A percentile compares a stretch with the other conserved stretches of the same genome.
phyloP scores from a whole-genome alignment of 2,113 vertebrate genomes.

The Notarius lentiginosus region DNA sequence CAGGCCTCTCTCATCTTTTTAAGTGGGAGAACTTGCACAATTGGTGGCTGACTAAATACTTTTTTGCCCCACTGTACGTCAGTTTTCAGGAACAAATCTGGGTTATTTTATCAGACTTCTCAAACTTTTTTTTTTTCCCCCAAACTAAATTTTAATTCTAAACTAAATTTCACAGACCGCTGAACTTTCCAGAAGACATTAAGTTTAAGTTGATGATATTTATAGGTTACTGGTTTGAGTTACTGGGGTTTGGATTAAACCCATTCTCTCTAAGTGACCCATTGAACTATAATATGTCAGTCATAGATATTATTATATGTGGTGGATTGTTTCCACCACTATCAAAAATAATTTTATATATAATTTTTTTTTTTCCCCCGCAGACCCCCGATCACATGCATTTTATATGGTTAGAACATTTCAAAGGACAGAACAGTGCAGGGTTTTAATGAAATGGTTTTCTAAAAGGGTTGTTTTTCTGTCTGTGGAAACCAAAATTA shows the following conservation, averaged over 20 bases:
- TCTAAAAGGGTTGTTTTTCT: constrained; percentile 7
- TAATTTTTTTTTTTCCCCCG: too few relatives aligned
- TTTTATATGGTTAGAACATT: background rate
- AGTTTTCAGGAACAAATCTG: too few relatives aligned
- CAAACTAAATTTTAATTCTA: background rate
- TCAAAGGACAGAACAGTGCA: background rate
- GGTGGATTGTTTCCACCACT: too few relatives aligned
- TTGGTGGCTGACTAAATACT: too few relatives aligned
- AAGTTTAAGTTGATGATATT: background rate
- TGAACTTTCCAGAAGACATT: background rate
- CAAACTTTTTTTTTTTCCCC: background rate
- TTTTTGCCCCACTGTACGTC: too few relatives aligned
- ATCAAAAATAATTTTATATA: too few relatives aligned
- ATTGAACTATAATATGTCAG: background rate
- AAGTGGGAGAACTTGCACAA: too few relatives aligned
- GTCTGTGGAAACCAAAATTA: background rate
- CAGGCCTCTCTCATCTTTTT: too few relatives aligned
- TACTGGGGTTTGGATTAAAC: background rate
- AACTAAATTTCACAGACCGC: background rate
- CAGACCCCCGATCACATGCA: background rate
- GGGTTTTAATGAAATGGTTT: background rate
- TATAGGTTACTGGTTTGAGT: background rate
- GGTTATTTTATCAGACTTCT: background rate
- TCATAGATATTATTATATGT: background rate
- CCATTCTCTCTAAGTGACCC: background rate